These are phyloP conservation scores for Platysternon megacephalum DNA, from an alignment of 2,113 vertebrate species.

Conservation along the genomic window DNA sequence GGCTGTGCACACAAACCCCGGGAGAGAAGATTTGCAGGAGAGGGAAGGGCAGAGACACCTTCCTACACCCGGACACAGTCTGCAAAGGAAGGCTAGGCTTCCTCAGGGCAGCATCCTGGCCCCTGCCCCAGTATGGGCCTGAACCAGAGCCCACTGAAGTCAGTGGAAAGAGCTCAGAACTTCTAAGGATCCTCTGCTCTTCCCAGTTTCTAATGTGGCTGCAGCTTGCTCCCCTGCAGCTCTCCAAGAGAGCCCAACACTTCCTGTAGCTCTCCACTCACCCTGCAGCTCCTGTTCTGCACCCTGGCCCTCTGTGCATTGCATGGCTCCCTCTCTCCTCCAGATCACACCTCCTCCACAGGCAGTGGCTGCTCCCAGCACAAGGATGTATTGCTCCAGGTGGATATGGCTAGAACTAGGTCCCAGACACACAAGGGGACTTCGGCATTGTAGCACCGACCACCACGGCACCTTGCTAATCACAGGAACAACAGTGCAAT, in stretches of 20 bases:
- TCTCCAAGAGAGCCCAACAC: not conserved
- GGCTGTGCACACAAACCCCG: not conserved
- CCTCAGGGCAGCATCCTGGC: not conserved
- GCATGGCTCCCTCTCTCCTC: not conserved
- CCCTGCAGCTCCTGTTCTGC: not conserved
- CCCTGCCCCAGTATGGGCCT: not conserved
- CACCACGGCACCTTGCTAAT: no score
- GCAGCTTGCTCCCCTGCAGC: not conserved
- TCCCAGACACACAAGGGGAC: not conserved
- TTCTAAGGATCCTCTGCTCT: not conserved
- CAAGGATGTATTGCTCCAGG: not conserved
- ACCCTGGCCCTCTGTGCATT: accelerated
- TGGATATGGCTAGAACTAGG: not conserved
- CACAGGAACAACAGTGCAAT: no score
- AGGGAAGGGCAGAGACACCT: not conserved
- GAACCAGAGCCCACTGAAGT: not conserved
- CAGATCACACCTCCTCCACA: not conserved
- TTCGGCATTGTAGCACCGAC: no score
- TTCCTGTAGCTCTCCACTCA: not conserved
- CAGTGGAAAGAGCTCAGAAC: not conserved
- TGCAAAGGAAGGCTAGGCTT: accelerated
- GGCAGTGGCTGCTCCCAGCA: not conserved
- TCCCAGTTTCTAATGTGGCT: not conserved
- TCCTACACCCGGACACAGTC: not conserved
- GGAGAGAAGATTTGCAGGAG: not conserved